These are phyloP conservation scores for Tachina grossa DNA, from an alignment of 2,888 invertebrate species.

Conservation along the genomic window DNA sequence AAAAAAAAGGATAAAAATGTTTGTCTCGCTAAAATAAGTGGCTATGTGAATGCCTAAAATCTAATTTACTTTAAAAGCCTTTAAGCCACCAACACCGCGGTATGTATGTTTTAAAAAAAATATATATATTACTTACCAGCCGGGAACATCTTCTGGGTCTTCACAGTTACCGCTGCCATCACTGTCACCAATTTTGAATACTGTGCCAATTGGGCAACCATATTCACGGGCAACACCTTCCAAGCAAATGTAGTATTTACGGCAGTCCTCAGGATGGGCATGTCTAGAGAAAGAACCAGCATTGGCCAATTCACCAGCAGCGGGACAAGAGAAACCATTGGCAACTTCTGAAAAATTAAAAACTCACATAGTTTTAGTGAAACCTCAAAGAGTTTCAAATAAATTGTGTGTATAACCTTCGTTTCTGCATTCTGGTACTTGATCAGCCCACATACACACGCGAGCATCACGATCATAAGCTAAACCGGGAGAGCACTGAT, in stretches of 20 bases:
- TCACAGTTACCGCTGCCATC: conserved; percentile 96
- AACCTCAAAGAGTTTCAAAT: not conserved
- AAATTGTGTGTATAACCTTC: conserved; percentile 86
- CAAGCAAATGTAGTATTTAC: conserved; percentile 97
- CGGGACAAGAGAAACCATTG: conserved; percentile 93
- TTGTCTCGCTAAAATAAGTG: not conserved
- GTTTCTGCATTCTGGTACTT: conserved; percentile 94
- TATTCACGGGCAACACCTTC: conserved; percentile 96
- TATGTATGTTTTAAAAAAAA: not conserved
- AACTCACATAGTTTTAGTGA: not conserved
- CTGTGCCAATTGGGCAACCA: conserved; percentile 97
- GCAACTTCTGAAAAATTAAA: conserved; percentile 89
- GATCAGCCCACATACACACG: conserved; percentile 98
- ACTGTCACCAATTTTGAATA: conserved; percentile 95
- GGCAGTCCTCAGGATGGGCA: conserved; percentile 96
- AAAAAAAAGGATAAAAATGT: conserved; percentile 12
- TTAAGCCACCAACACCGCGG: conserved; percentile 49
- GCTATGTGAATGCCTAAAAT: not conserved
- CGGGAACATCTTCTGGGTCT: conserved; percentile 97
- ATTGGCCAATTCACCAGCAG: conserved; percentile 89
- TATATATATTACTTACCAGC: conserved; percentile 89
- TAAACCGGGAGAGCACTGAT: conserved; percentile 96
- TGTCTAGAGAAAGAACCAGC: conserved; percentile 96
- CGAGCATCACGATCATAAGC: conserved; percentile 96
- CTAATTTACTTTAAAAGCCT: conserved; percentile 19